Evolutionary conservation across 1,140 invertebrate species (phyloP), one percentile per base, ranked within the genome.

Genomic region (Plodia interpunctella): DNA sequence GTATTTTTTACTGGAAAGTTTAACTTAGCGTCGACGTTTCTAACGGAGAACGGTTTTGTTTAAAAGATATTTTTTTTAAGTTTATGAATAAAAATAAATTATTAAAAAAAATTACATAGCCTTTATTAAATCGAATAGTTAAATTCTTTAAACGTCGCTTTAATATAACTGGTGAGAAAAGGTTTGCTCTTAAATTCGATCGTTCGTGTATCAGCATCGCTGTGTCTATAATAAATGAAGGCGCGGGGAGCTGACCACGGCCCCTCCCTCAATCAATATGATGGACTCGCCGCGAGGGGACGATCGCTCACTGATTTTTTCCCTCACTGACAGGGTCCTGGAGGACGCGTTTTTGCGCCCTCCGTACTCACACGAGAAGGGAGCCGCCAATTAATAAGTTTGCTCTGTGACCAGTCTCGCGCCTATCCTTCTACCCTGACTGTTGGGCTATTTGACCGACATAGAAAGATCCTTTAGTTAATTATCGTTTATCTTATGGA

Each of bases 231-330:
- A 88, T 88, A 88, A 86, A 88, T 88, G 86, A 88, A 82, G 78
- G 76, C 76, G 77, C 74, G 78, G 83, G 79, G 80, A 83, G 78
- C 81, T 85, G 83, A 83, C 82, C 85, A 83, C 78, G 72, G 82
- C 81, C 78, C 86, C 86, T 80, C 86, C 83, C 83, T 88, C 86
- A 88, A 88, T 88, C 86, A 88, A 88, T 88, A 88, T 88, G 86
- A 88, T 88, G 84, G 86, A 88, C 83, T 88, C 80, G 72, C 68
- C 83, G 83, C 83, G 82, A 87, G 86, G 86, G 86, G 86, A 84
- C 84, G 86, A 88, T 88, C 86, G 86, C 81, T 88, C 86, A 88
- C 86, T 88, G 84, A 88, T 88, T 88, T 88, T 88, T 88, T 88
- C 83, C 86, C 83, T 87, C 86, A 78, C 83, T 88, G 86, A 88